Conservation (phyloP, 1,140 invertebrate species). For the Capitella teleta region DNA sequence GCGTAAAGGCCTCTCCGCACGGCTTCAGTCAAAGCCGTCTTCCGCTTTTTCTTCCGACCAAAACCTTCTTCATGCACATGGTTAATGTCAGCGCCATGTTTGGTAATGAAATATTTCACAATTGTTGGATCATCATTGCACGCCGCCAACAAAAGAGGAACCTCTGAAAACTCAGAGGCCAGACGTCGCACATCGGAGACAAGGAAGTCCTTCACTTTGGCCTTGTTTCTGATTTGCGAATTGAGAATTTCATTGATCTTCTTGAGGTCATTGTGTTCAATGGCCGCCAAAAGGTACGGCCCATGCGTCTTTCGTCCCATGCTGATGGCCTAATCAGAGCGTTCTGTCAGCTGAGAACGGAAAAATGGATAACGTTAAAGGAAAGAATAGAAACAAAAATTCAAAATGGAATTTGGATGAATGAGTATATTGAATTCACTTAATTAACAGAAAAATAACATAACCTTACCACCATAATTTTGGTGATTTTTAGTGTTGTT, state of each 20-base stretch:
- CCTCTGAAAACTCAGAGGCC: constrained; percentile 10
- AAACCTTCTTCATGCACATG: constrained; percentile 8
- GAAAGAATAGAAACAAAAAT: no score
- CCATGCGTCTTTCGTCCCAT: constrained; percentile 13
- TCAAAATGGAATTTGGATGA: no score
- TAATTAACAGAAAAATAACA: no score
- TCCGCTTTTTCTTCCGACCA: constrained; percentile 6
- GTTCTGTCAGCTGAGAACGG: no score
- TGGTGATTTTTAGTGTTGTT: no score
- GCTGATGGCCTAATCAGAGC: no score
- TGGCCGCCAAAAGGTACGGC: constrained; percentile 9
- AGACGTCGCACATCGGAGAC: constrained; percentile 9
- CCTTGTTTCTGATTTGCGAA: constrained; percentile 9
- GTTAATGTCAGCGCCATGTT: constrained; percentile 11
- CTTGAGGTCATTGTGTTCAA: constrained; percentile 10
- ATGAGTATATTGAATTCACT: no score
- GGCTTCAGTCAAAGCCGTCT: constrained; percentile 5
- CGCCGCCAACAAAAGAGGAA: constrained; percentile 12
- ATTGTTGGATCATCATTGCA: constrained; percentile 11
- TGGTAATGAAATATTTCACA: constrained; percentile 9
- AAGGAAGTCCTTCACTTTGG: constrained; percentile 7
- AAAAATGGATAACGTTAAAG: no score
- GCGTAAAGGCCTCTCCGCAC: constrained; percentile 9
- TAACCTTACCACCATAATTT: no score
- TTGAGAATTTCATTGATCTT: constrained; percentile 11